Evolutionary conservation across 2,888 invertebrate genomes (phyloP), one percentile per base, ranked within the genome.

Genomic region (Archips xylosteana): DNA sequence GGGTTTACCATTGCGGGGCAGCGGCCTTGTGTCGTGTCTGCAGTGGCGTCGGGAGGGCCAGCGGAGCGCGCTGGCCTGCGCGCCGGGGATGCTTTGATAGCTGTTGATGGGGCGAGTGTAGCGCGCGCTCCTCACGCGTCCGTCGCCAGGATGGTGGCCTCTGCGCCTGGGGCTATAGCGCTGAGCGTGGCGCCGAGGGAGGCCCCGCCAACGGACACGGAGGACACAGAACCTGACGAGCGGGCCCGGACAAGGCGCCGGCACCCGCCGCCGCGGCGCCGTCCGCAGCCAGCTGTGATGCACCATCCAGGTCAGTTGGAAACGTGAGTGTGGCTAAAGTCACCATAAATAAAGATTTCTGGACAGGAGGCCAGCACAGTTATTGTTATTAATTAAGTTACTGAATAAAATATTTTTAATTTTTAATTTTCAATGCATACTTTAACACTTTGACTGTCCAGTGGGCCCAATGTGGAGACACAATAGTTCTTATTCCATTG

Each of bases 1-100:
- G 99, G 99, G n/a, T 99, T 99, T 87, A 99, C 99, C 34, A 99
- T 99, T 85, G 98, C 99, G 2, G 99, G 99, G 3, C 99, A 99
- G 88, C 97, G 98, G 85, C 99, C 99, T 0, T 99, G 99, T 87
- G 97, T 99, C 77, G 95, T 99, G 74, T 98, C 98, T 68, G 98
- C 98, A 82, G 99, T 99, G 81, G 98, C 98, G 0, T 95, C 96
- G 63, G 97, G 97, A 1, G 94, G 94, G 75, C 98, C 99, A 2
- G 99, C 99, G 0, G 98, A 98, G 84, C 95, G 96, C 76, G 98
- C 98, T 42, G 99, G 99, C 0, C 92, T 99, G 32, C 96, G 98
- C 39, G 97, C 98, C 49, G 99, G 99, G 0, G 99, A 99, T 85
- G 98, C 98, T 81, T 94, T 99, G 73, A 96, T 99, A 69, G 97